phyloP scores from a whole-genome alignment of 2,113 vertebrate species.

The Scopus umbretta region DNA sequence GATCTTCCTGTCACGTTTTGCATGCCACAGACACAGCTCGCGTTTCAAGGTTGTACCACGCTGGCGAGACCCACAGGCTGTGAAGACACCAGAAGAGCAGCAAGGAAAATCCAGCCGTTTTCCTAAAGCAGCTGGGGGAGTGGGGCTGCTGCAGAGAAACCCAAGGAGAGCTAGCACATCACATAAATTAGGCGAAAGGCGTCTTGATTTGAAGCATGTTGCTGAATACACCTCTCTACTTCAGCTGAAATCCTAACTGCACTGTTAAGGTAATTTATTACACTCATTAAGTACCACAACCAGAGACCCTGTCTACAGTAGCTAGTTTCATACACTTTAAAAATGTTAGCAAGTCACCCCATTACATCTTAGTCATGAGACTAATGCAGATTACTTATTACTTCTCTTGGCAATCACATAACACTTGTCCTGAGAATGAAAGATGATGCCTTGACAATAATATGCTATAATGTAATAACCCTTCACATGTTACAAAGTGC shows the following conservation, averaged over 20 bases:
- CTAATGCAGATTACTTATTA: constrained; percentile 62
- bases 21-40: not conserved
- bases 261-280: constrained; percentile 50
- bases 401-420: constrained; percentile 57
- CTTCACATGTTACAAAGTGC: constrained; percentile 45
- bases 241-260: constrained; percentile 12
- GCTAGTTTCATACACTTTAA: constrained; percentile 29
- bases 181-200: constrained; percentile 9
- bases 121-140: not conserved
- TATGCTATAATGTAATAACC: constrained; percentile 54
- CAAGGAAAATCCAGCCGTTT: not conserved
- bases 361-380: constrained; percentile 53
- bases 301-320: constrained; percentile 16
- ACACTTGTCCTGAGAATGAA: constrained; percentile 52
- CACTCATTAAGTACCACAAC: constrained; percentile 42
- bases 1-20: not conserved
- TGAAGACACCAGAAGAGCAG: not conserved
- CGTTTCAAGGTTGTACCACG: not conserved
- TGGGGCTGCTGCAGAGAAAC: not conserved
- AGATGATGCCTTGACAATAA: constrained; percentile 61
- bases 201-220: constrained; percentile 53
- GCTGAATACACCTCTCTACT: constrained; percentile 26
- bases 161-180: not conserved
- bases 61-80: not conserved
- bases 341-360: constrained; percentile 48